Evolutionary conservation across 2,797 vertebrate genomes (phyloP), one percentile per base, ranked within the genome.

Genomic region (Alfaro cultratus): DNA sequence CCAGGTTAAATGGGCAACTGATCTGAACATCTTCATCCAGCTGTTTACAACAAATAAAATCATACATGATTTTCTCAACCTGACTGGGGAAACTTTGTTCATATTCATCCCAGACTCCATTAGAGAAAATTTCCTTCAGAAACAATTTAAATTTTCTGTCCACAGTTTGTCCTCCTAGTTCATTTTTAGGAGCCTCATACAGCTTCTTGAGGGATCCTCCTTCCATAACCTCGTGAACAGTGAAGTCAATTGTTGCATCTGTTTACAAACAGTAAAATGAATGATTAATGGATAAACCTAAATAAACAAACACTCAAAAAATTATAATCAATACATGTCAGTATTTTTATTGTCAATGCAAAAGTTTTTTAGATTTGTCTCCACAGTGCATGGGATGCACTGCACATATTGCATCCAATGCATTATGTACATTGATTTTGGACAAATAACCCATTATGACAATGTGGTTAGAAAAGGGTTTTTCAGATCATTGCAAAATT

Each of bases 31-130:
- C 75, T 3, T 74, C 34, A 46, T 70, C 75, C 1, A 0, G 4
- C 0, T 68, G 15, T 74, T 78, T 78, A 16, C 68, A 6, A 23
- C 10, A 0, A 0, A 72, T 31, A 0, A 78, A 57, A 0, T 73
- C n/a, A 45, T 77, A 7, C 75, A 81, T 53, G 0, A 77, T 73
- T 23, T 46, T 53, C 13, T 81, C 57, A 64, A 55, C 6, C 23
- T 77, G 75, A 49, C 43, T 29, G 2, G 75, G 46, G n/a, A 46
- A 6, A 0, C 29, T 0, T 29, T 1, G 21, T 46, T 73, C 57
- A 29, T 0, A 67, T 43, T 23, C 76, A 68, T 31, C n/a, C 76
- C n/a, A 78, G 23, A 53, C 51, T 26, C 23, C 9, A 53, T 53
- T 26, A 26, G 51, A 53, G 21, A 53, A 53, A 53, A 26, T 26